Evolutionary conservation across 2,113 vertebrate species (phyloP).

Genomic region (Pteronura brasiliensis): DNA sequence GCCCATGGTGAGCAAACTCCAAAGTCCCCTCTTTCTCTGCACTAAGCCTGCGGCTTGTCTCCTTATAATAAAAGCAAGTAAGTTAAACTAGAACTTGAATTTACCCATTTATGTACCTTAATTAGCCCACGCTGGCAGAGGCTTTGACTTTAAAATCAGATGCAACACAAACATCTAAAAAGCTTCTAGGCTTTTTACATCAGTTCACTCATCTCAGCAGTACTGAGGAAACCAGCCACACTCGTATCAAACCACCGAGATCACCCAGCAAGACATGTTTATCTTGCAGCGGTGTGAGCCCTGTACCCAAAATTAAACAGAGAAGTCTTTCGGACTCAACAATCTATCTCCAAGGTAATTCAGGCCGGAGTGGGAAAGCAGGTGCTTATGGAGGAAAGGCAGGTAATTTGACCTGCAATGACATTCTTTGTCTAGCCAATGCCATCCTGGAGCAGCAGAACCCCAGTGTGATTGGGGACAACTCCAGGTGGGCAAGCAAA

Average conservation of each 20-base stretch:
- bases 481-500: not conserved
- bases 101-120: not conserved
- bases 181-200: not conserved
- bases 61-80: not conserved
- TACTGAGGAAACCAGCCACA: not conserved
- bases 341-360: not conserved
- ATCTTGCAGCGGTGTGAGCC: not conserved
- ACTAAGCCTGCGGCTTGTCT: not conserved
- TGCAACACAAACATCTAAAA: not conserved
- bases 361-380: not conserved
- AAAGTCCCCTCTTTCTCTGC: not conserved
- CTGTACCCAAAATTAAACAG: not conserved
- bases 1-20: conserved; percentile 6
- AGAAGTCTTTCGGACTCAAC: not conserved
- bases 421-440: not conserved
- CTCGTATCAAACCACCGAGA: not conserved
- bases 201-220: not conserved
- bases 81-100: not conserved
- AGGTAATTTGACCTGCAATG: not conserved
- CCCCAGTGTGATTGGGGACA: not conserved
- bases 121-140: not conserved
- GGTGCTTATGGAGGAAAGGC: not conserved
- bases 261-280: rapidly evolving
- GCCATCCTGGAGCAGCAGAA: not conserved
- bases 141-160: conserved; percentile 1